Percentiles rank a stretch among this genome's conserved stretches.
Evolutionary conservation across 2,113 vertebrate species (phyloP).

Genomic region (Pimephales promelas): DNA sequence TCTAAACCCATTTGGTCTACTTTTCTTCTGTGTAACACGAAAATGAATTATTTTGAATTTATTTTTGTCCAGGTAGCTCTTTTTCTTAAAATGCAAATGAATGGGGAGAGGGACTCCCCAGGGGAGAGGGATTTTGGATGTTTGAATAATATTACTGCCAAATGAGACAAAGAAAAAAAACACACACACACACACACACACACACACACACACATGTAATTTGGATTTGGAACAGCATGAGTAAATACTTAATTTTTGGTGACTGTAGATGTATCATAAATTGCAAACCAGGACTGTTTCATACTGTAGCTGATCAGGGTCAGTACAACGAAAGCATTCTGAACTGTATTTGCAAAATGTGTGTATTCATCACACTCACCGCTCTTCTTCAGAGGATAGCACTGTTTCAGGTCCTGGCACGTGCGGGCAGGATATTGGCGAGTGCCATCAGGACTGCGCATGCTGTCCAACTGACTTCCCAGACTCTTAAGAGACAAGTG

Average conservation of each 20-base stretch:
- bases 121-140: background rate
- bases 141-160: background rate
- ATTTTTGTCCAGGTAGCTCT: background rate
- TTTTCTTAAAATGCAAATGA: background rate
- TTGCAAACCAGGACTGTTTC: background rate
- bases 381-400: conserved; percentile 87
- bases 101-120: background rate
- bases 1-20: background rate
- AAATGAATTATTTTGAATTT: too few species aligned
- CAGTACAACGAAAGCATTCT: background rate
- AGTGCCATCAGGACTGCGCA: conserved; percentile 92
- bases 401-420: conserved; percentile 91
- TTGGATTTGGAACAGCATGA: background rate
- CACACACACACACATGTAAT: background rate
- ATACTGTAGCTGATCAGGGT: background rate
- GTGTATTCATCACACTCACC: conserved; percentile 72
- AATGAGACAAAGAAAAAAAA: background rate
- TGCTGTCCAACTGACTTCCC: conserved; percentile 88
- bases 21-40: background rate
- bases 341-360: background rate
- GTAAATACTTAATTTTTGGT: background rate
- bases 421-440: conserved; percentile 89
- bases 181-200: too few species aligned
- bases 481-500: conserved; percentile 89
- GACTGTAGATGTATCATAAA: background rate